Base-by-base conservation (phyloP, 2,113 vertebrate genomes). In the Myiozetetes cayanensis region DNA sequence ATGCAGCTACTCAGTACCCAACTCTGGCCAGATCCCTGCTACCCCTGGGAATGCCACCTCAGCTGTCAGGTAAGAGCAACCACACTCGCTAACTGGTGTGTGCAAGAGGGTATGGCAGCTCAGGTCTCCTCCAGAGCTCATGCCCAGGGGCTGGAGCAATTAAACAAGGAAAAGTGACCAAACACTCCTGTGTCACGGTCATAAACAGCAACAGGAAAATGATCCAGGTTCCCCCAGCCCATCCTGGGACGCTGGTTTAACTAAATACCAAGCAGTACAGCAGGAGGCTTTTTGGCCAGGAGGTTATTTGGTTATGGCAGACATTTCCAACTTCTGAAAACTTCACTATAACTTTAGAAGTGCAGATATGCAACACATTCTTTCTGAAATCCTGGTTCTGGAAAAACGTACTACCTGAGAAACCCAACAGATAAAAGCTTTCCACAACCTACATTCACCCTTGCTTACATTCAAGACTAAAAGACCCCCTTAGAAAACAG, bases 61-160 rank as follows among this genome's bases (percentile, higher is more conserved):
- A 65, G 24, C 20, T 14, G 8, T 2, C 65, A 41, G 27, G 13
- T 8, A 41, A 68, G 66, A 67, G 41, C 52, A 76, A 16, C n/a
- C 1, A 0, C 30, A 52, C 27, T 19, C 12, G 6, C 22, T 37
- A 49, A 27, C 1, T 41, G 10, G 3, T 1, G 6, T 4, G 13
- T 10, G 22, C 31, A 17, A 19, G 35, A 5, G 9, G n/a, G 14
- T 9, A 47, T 0, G 1, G 31, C 55, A 82, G n/a, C 73, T 81
- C 73, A 30, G 27, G 7, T 6, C n/a, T 49, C 50, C 82, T 59
- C 47, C 5, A 3, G 19, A 65, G 58, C 37, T 44, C 8, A 3
- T 2, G 41, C 20, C 39, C 53, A 82, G 43, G 37, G 9, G 14
- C 5, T 14, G 5, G 14, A 62, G 18, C 28, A 90, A 33, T 30